These are phyloP conservation scores for Momotus momota DNA, from an alignment of 2,797 vertebrate species.

Conservation along the genomic window DNA sequence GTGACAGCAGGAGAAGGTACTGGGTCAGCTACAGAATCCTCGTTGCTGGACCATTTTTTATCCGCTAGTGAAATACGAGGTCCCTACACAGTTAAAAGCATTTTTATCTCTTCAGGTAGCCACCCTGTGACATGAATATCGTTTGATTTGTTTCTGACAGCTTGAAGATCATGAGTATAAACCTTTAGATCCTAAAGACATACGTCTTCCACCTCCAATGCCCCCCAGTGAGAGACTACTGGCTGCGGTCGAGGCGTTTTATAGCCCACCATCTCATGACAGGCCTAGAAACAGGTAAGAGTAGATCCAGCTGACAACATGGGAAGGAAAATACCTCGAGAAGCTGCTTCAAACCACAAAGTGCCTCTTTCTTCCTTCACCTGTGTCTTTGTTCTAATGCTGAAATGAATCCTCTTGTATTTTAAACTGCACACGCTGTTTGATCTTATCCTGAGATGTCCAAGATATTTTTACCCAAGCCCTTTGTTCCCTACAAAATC, in stretches of 20 bases:
- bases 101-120: not conserved
- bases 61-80: not conserved
- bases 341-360: not conserved
- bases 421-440: not conserved
- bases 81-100: not conserved
- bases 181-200: conserved; percentile 96
- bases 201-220: conserved; percentile 97
- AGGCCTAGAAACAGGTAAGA: conserved; percentile 95
- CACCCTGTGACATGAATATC: not conserved
- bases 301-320: not conserved
- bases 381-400: not conserved
- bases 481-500: not conserved
- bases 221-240: conserved; percentile 96
- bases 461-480: not conserved
- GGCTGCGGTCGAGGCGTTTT: conserved; percentile 97
- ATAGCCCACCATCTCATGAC: conserved; percentile 97
- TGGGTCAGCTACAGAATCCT: not conserved
- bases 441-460: not conserved
- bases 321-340: not conserved
- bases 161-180: conserved; percentile 98
- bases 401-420: not conserved
- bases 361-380: not conserved
- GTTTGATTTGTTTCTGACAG: conserved; percentile 74
- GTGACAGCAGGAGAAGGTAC: accelerated
- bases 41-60: not conserved